Evolutionary conservation across 2,113 vertebrate species (phyloP).

Genomic region (Gambusia affinis): DNA sequence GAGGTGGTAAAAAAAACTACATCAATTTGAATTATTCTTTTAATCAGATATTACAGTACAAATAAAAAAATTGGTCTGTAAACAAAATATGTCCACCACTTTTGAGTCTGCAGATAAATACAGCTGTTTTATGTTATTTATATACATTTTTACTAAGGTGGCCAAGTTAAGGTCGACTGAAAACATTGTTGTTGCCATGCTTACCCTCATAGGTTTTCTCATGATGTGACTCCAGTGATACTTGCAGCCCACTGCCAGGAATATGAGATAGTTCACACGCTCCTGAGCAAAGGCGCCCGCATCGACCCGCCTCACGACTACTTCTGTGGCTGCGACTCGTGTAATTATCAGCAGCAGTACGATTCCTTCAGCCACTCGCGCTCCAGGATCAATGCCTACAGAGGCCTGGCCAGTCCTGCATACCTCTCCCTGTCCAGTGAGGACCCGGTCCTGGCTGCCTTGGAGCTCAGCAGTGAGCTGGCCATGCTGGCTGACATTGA

Average conservation of each 20-base stretch:
- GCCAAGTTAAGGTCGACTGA: background rate
- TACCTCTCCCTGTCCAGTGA: conserved; percentile 95
- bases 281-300: conserved; percentile 90
- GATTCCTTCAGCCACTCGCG: conserved; percentile 98
- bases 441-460: conserved; percentile 94
- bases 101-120: background rate
- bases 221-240: conserved; percentile 94
- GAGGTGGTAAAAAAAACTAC: background rate
- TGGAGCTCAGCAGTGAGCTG: conserved; percentile 97
- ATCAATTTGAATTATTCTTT: background rate
- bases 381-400: conserved; percentile 96
- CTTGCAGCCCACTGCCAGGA: conserved; percentile 97
- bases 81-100: background rate
- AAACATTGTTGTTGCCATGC: background rate
- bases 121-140: background rate
- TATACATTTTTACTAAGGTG: background rate
- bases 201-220: conserved; percentile 84
- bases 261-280: conserved; percentile 95
- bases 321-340: conserved; percentile 95
- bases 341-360: conserved; percentile 93
- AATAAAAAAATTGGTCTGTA: background rate
- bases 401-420: conserved; percentile 94
- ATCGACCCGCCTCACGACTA: conserved; percentile 95
- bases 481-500: conserved; percentile 95
- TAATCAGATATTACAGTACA: background rate